Conservation (phyloP, 2,113 vertebrate genomes). For the Paradoxurus hermaphroditus region DNA sequence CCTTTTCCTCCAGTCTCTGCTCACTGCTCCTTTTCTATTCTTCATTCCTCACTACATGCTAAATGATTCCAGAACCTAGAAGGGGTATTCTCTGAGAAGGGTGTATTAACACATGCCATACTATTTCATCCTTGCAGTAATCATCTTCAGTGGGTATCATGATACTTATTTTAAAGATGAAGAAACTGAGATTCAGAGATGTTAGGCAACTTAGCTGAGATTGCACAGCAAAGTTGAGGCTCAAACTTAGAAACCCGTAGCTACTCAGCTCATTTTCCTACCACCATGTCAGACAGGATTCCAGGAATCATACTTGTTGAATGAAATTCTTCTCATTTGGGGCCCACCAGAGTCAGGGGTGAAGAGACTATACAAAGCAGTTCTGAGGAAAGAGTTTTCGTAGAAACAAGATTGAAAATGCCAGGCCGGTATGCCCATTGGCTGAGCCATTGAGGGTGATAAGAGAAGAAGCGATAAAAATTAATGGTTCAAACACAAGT, state of each 20-base stretch:
- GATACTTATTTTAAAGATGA: neutral
- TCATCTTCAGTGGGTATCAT: neutral
- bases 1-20: neutral
- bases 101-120: neutral
- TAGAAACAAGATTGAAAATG: neutral
- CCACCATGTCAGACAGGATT: neutral
- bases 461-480: constrained; percentile 36
- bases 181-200: neutral
- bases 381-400: neutral
- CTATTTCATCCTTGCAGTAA: neutral
- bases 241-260: neutral
- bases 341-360: neutral
- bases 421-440: neutral
- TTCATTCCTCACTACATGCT: neutral
- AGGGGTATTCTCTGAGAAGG: neutral
- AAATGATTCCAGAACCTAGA: constrained; percentile 9
- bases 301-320: neutral
- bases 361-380: neutral
- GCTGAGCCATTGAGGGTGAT: neutral
- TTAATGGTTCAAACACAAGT: constrained; percentile 35
- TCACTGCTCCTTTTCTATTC: neutral
- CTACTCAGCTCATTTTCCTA: neutral
- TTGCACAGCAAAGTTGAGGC: neutral
- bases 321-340: neutral
- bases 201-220: neutral